Evolutionary conservation across 2,113 vertebrate genomes (phyloP).

Genomic region (Dromaius novaehollandiae): DNA sequence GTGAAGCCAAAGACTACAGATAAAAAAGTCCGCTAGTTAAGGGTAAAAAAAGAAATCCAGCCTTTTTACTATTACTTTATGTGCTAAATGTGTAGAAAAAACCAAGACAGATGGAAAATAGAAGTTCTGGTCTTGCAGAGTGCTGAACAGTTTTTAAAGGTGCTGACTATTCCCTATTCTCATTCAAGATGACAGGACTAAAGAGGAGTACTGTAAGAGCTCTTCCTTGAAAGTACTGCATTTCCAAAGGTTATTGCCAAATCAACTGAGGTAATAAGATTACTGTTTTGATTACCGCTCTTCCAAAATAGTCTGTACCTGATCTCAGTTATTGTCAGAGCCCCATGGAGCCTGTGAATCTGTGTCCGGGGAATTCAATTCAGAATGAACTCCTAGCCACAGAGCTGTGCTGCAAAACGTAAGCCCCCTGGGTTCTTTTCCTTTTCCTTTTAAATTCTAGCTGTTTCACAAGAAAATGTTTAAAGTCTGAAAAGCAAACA

Average conservation of each 20-base stretch:
- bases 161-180: not conserved
- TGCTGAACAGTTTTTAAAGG: not conserved
- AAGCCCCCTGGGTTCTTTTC: not conserved
- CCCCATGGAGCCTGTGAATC: rapidly evolving
- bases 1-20: not conserved
- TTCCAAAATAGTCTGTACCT: not conserved
- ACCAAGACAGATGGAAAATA: not conserved
- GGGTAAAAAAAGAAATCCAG: rapidly evolving
- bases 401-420: not conserved
- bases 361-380: not conserved
- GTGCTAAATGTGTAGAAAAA: not conserved
- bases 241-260: not conserved
- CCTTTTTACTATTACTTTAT: not conserved
- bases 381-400: not conserved
- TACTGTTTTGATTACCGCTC: not conserved
- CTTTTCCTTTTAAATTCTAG: not conserved
- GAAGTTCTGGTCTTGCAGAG: not conserved
- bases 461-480: not conserved
- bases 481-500: not conserved
- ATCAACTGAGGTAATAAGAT: not conserved
- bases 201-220: not conserved
- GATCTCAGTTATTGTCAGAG: not conserved
- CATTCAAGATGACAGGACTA: not conserved
- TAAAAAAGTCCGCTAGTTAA: not conserved
- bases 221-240: not conserved